Base-by-base conservation (phyloP, 2,113 vertebrate genomes). In the Cyanoderma ruficeps region DNA sequence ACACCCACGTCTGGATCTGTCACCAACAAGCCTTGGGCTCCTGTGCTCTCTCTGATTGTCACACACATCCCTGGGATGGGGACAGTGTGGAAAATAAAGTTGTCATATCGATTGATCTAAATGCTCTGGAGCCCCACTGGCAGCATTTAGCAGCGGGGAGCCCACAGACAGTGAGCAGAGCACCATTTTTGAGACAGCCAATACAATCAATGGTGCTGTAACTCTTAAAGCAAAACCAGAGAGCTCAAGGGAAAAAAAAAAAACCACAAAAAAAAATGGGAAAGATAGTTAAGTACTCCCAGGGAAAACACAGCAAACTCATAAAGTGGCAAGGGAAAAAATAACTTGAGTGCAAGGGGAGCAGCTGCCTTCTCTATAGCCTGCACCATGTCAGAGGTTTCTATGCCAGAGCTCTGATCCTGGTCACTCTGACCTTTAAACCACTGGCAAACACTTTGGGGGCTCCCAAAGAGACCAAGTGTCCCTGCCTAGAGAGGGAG, bases 141-240 rank as follows among this genome's bases (percentile, higher is more conserved):
- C 96, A 96, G 94, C 90, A 93, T 92, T 96, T 95, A 96, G 93
- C 93, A 93, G 96, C 72, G 0, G 94, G 95, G 92, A 89, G 85
- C 86, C 94, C 89, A 56, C 69, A 92, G 92, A 70, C 79, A 94
- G 86, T 17, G 13, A 87, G 88, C 92, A 89, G 72, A 69, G 70
- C 92, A 87, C 83, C 96, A 71, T 78, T 87, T 90, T 4, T 35
- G 11, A 93, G 90, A 55, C 87, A 96, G 87, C 91, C 95, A 83
- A 88, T 90, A 93, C 93, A 90, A 94, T 96, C 92, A 75, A 90
- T 92, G 90, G 59, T 27, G 88, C 88, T 85, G 55, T 52, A 86
- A 95, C 88, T 95, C 91, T 92, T 84, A 91, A 49, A 95, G 91
- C 89, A 92, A 94, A 95, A 91, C 70, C 81, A 84, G 83, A 63